These are phyloP conservation scores for Gymnobelideus leadbeateri DNA, from an alignment of 2,113 vertebrate species.

Conservation along the genomic window DNA sequence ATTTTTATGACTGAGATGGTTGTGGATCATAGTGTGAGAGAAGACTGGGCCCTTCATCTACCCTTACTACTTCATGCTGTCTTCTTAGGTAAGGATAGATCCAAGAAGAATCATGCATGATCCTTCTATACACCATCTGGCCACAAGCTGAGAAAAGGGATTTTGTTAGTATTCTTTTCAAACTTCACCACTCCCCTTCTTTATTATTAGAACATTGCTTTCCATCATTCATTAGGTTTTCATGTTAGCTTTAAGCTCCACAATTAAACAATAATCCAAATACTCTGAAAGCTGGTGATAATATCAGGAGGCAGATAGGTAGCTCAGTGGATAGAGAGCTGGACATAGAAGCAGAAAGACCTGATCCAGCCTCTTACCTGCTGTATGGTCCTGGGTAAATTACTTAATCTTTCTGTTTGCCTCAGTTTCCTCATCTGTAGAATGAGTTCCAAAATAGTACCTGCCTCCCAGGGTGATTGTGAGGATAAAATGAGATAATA, in stretches of 20 bases:
- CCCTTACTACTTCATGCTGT: slow-evolving; percentile 96
- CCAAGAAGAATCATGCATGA: background rate
- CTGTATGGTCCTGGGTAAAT: background rate
- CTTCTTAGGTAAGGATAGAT: slow-evolving; percentile 90
- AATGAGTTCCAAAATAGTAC: background rate
- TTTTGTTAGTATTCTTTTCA: slow-evolving; percentile 1
- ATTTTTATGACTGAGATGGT: slow-evolving; percentile 99
- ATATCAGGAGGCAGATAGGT: background rate
- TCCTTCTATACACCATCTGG: background rate
- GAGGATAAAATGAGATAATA: background rate
- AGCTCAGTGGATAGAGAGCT: background rate
- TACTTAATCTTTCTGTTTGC: background rate
- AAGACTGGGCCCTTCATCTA: slow-evolving; percentile 98
- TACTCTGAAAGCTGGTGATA: background rate
- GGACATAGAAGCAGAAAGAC: background rate
- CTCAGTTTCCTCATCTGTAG: background rate
- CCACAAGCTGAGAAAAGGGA: slow-evolving; percentile 1
- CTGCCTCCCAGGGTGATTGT: background rate
- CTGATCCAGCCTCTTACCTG: background rate
- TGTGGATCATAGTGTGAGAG: slow-evolving; percentile 98
- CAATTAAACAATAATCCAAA: background rate
- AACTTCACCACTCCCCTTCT: background rate
- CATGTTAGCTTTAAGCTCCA: background rate
- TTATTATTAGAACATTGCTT: background rate
- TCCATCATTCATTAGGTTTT: background rate